Base-by-base conservation (phyloP, 2,113 vertebrate species). In the Propithecus coquereli region DNA sequence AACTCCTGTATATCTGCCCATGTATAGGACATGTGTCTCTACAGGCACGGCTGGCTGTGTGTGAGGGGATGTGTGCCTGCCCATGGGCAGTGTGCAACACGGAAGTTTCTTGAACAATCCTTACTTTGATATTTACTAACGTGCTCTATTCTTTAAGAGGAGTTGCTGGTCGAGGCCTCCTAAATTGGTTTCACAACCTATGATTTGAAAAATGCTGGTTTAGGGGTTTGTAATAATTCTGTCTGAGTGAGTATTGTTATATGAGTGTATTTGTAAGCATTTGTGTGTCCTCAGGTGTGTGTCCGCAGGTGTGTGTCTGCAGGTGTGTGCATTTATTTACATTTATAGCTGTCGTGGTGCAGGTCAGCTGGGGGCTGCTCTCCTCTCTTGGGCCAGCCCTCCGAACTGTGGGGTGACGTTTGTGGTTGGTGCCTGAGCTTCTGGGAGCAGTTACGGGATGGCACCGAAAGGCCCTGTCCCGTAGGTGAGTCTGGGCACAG, bases 401-500 rank as follows among this genome's bases (percentile, higher is more conserved):
- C 3, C 37, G 0, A 18, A 22, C 37, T 0, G 0, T 0, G 10
- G 13, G 3, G 14, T 1, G 27, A 34, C 2, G 23, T 34, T n/a
- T 59, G 68, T 34, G 32, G 0, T 40, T 1, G 32, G 43, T 18
- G 10, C 8, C 57, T 30, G 25, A n/a, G 40, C 70, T 73, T 32
- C 52, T 6, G 37, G 43, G 52, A 25, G 1, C 17, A 23, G 47
- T 5, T 3, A 1, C 1, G 11, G 40, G 34, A 43, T 30, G 0
- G 7, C 30, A 3, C 37, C 5, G 61, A 47, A 16, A 59, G 27
- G 63, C 18, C 12, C 18, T 32, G 18, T 27, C 50, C 32, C 37
- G 22, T 6, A 10, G 23, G 40, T 25, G 30, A n/a, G 7, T 5
- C 84, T 65, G 50, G 40, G 13, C 45, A 32, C n/a, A 59, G 65